These are phyloP conservation scores for Cephus spinipes DNA, from an alignment of 2,888 invertebrate species.

Conservation along the genomic window DNA sequence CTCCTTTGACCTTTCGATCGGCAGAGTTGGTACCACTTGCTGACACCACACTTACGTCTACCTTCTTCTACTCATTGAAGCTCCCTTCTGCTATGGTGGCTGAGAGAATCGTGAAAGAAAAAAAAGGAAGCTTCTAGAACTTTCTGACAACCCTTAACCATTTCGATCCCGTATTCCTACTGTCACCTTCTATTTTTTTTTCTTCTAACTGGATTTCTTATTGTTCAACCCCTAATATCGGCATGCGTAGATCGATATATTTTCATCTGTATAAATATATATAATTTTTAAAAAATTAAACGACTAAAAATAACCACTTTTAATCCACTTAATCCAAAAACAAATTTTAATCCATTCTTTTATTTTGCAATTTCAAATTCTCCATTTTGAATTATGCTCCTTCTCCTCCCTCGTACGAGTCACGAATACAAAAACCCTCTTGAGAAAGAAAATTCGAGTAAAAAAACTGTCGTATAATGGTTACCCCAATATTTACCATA, in stretches of 20 bases:
- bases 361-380: not conserved
- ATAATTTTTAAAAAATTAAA: too few species aligned
- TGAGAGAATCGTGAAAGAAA: not conserved
- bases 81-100: not conserved
- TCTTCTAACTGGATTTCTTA: too few species aligned
- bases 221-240: not conserved
- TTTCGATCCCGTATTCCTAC: not conserved
- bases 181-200: not conserved
- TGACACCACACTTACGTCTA: not conserved
- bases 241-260: accelerated
- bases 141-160: not conserved
- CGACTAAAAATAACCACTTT: too few species aligned
- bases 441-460: not conserved
- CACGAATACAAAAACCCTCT: too few species aligned
- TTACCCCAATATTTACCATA: conserved; percentile 22
- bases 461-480: not conserved
- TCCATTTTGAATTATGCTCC: not conserved
- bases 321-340: too few species aligned
- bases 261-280: not conserved
- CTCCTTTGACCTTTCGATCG: not conserved
- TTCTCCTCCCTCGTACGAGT: not conserved
- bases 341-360: not conserved
- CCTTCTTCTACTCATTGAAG: not conserved
- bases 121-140: not conserved
- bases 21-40: not conserved